These are phyloP conservation scores for Cheirogaleus major DNA, from an alignment of 2,797 vertebrate genomes.

Conservation along the genomic window DNA sequence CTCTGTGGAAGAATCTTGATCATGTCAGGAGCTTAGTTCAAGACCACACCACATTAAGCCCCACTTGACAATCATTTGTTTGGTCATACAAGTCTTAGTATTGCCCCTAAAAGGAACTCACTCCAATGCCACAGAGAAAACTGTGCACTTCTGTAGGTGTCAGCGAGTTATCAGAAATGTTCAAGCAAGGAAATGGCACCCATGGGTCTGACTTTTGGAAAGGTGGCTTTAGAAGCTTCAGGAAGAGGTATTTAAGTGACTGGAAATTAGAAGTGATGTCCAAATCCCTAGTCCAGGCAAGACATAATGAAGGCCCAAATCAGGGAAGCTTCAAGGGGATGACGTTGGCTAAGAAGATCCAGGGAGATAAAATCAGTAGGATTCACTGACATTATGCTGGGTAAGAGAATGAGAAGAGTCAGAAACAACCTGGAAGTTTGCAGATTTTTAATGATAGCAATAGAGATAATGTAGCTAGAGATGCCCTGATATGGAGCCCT, in stretches of 20 bases:
- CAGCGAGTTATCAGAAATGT: neutral
- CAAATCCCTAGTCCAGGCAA: neutral
- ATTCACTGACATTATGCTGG: neutral
- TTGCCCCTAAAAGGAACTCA: slow-evolving; percentile 13
- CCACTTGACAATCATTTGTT: neutral
- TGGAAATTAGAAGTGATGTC: neutral
- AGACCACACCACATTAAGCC: neutral
- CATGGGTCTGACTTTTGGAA: neutral
- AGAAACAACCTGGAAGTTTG: neutral
- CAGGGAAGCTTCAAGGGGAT: neutral
- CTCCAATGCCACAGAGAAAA: neutral
- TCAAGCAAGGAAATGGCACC: neutral
- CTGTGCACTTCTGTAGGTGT: neutral
- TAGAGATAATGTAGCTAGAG: neutral
- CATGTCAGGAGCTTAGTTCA: neutral
- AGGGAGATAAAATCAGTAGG: neutral
- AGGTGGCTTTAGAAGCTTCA: neutral
- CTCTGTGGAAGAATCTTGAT: neutral
- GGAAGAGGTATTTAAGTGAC: neutral
- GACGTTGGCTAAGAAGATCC: neutral
- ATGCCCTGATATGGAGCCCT: neutral
- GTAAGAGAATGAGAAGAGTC: neutral
- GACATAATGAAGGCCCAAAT: neutral
- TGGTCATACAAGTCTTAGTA: neutral
- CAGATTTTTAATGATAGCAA: neutral